Percentiles rank a stretch among this genome's conserved stretches.
phyloP scores from a whole-genome alignment of 2,113 vertebrate species.

The Lepisosteus osseus region DNA sequence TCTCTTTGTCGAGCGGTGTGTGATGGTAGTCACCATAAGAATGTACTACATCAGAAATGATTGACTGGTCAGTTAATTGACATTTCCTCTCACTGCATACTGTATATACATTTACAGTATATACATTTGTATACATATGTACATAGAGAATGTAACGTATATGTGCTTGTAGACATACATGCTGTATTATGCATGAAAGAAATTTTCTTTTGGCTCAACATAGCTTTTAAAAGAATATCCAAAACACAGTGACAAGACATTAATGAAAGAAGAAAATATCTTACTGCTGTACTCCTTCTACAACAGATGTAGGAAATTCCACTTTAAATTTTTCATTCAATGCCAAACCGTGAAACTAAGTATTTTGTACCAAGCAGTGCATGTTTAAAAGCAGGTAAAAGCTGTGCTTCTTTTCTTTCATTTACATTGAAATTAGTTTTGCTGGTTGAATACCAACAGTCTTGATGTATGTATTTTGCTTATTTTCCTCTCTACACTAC shows the following conservation, averaged over 20 bases:
- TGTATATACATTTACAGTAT: too few relatives aligned
- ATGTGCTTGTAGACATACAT: too few relatives aligned
- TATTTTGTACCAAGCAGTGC: slow-evolving; percentile 56
- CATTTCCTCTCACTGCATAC: too few relatives aligned
- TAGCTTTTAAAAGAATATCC: neutral
- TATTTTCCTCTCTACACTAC: slow-evolving; percentile 62
- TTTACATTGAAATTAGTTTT: slow-evolving; percentile 79
- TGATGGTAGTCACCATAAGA: too few relatives aligned
- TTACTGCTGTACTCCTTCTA: slow-evolving; percentile 33
- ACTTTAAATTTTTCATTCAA: slow-evolving; percentile 68
- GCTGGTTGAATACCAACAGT: slow-evolving; percentile 56
- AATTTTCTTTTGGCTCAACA: slow-evolving; percentile 56
- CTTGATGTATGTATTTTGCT: slow-evolving; percentile 75
- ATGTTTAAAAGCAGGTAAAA: slow-evolving; percentile 63
- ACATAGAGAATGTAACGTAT: too few relatives aligned
- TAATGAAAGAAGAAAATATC: slow-evolving; percentile 40
- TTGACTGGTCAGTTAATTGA: too few relatives aligned
- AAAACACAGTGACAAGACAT: slow-evolving; percentile 53
- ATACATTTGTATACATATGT: too few relatives aligned
- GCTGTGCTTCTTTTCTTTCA: slow-evolving; percentile 62
- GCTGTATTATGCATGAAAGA: slow-evolving; percentile 36
- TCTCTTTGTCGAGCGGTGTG: too few relatives aligned
- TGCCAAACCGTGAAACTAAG: slow-evolving; percentile 51
- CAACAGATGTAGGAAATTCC: slow-evolving; percentile 69
- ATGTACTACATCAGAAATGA: too few relatives aligned